phyloP scores from a whole-genome alignment of 2,888 invertebrate species.

The Cheilosia urbana region DNA sequence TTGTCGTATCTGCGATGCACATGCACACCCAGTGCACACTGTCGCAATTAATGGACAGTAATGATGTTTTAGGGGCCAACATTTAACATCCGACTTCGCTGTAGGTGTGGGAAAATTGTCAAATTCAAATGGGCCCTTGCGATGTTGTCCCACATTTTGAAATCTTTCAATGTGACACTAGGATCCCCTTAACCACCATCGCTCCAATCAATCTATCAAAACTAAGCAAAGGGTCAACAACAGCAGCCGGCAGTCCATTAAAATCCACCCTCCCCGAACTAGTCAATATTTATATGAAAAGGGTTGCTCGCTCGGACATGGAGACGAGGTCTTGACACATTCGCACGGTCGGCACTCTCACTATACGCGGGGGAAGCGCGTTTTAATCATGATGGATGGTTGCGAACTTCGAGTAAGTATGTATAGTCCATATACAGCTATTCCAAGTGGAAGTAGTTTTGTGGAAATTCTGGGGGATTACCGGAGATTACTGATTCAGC shows the following conservation, averaged over 20 bases:
- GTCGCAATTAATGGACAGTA: constrained; percentile 56
- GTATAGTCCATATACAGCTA: not conserved
- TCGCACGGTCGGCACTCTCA: constrained; percentile 58
- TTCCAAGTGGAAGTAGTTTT: constrained; percentile 36
- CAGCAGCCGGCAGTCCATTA: constrained; percentile 63
- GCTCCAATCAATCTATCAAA: constrained; percentile 66
- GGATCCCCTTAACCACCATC: constrained; percentile 3
- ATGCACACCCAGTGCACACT: constrained; percentile 15
- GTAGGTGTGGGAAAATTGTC: constrained; percentile 14
- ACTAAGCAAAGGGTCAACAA: constrained; percentile 63
- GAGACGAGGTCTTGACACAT: constrained; percentile 47
- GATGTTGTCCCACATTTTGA: constrained; percentile 20
- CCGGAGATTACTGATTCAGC: constrained; percentile 58
- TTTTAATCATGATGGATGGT: constrained; percentile 75
- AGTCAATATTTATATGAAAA: constrained; percentile 73
- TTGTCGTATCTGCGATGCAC: constrained; percentile 12
- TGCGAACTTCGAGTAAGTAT: constrained; percentile 19
- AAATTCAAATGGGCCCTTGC: constrained; percentile 1
- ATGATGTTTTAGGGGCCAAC: constrained; percentile 45
- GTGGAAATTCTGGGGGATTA: constrained; percentile 67
- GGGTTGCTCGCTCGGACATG: constrained; percentile 27
- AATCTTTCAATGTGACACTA: constrained; percentile 34
- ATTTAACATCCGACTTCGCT: not conserved
- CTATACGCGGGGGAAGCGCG: constrained; percentile 52
- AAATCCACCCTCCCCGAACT: constrained; percentile 56